Evolutionary conservation across 2,888 invertebrate species (phyloP), one percentile per base, ranked within the genome.

Genomic region (Thyatira batis): DNA sequence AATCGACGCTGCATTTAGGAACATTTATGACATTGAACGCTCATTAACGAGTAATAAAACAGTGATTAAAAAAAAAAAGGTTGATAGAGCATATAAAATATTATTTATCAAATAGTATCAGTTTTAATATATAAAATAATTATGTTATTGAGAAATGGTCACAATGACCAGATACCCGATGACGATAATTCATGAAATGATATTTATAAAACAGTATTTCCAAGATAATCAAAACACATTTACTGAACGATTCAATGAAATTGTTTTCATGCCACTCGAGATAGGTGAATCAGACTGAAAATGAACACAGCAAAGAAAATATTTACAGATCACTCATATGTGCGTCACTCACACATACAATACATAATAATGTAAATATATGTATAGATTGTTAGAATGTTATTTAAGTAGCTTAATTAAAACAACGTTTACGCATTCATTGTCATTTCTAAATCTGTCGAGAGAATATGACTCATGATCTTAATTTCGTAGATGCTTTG

Each of bases 251-350:
- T 52, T 53, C n/a, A 55, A 51, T 45, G 44, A 58, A 50, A 54
- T 51, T 45, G 57, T 55, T 50, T 61, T 55, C 59, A 67, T 65
- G 56, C 58, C 21, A 57, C 45, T 56, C 49, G 44, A 50, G 48
- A 33, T 53, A 48, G 54, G 45, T 49, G 64, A 66, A 51, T 67
- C 59, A 62, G 52, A 53, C 51, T 53, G 45, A 58, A 60, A 67
- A 33, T 55, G 50, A 58, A 69, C 67, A 49, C 55, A 57, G 28
- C 13, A 49, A n/a, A 39, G 55, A 58, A 49, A 65, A 71, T 68
- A 69, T 73, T 73, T 66, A 63, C 52, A 58, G 50, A 59, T 52
- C 55, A 51, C 50, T 64, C 51, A 59, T 52, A 51, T 51, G 27
- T 9, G 28, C 27, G 20, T 50, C 43, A 52, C 33, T n/a, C n/a